Evolutionary conservation across 2,888 invertebrate genomes (phyloP).

Genomic region (Meteorus colon): DNA sequence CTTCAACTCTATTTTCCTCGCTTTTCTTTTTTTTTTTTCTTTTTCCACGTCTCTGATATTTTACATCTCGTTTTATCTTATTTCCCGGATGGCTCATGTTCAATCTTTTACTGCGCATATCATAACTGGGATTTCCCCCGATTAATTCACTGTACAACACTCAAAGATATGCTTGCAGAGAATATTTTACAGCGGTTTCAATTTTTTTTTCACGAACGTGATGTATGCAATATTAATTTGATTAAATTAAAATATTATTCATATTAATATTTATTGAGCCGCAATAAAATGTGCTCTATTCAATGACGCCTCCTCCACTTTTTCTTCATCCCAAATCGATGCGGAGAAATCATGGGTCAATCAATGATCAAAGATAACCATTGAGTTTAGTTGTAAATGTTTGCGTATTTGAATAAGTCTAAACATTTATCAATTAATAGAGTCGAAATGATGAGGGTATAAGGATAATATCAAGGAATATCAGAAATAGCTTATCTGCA

Average conservation of each 20-base stretch:
- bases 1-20: conserved; percentile 7
- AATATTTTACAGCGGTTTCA: background rate
- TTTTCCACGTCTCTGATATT: conserved; percentile 15
- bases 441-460: too few relatives aligned
- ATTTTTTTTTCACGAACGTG: background rate
- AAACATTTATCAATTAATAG: too few relatives aligned
- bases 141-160: conserved; percentile 1
- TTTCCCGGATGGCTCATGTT: conserved; percentile 40
- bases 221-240: background rate
- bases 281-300: background rate
- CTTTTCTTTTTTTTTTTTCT: conserved; percentile 36
- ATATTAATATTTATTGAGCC: background rate
- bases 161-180: background rate
- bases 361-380: background rate
- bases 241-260: background rate
- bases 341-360: background rate
- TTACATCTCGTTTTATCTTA: conserved; percentile 32
- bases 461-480: too few relatives aligned
- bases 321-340: too few relatives aligned
- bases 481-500: background rate
- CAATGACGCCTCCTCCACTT: too few relatives aligned
- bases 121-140: background rate
- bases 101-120: conserved; percentile 1
- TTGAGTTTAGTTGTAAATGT: background rate
- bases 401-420: background rate